Base-by-base conservation (phyloP, 1,140 invertebrate genomes). In the Euwallacea fornicatus region DNA sequence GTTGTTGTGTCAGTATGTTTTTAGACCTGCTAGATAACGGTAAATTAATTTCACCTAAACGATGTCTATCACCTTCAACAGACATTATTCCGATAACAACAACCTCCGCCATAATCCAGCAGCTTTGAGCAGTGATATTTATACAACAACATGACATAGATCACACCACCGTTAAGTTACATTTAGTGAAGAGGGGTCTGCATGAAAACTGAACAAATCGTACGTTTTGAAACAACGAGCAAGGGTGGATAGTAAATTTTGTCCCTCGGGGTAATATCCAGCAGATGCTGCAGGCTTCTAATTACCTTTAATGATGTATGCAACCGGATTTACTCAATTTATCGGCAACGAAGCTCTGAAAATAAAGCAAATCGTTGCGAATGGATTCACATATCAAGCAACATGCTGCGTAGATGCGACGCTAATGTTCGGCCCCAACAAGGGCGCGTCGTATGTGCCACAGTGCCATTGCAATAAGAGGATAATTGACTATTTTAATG, bases 231-330 rank as follows among this genome's bases (percentile, higher is more conserved):
- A 63, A 10, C 43, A 16, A 13, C 63, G 44, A 44, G 42, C 56
- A 58, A 33, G 54, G 15, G 41, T n/a, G 11, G 50, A 44, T 59
- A 67, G 62, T 72, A 72, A 72, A 72, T 72, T 59, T 61, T 44
- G 33, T 46, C 56, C 54, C 59, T 67, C n/a, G 15, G 9, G 63
- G 63, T 47, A 71, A 71, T 71, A 66, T 60, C 63, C 43, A 55
- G 16, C 63, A 66, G 56, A 66, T 66, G 63, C 15, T 62, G 11
- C 71, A 54, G 54, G 60, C 66, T 72, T 72, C 64, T 67, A 72
- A 72, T 72, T 72, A 68, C 71, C 59, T 72, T 72, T 72, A 72
- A 72, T 72, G 71, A 72, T 72, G 64, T 72, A 72, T 72, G 71
- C 65, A 68, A 68, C 69, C 69, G 44, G 69, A 65, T 71, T 71